Conservation (phyloP, 2,113 vertebrate species). For the Paramormyrops kingsleyae region DNA sequence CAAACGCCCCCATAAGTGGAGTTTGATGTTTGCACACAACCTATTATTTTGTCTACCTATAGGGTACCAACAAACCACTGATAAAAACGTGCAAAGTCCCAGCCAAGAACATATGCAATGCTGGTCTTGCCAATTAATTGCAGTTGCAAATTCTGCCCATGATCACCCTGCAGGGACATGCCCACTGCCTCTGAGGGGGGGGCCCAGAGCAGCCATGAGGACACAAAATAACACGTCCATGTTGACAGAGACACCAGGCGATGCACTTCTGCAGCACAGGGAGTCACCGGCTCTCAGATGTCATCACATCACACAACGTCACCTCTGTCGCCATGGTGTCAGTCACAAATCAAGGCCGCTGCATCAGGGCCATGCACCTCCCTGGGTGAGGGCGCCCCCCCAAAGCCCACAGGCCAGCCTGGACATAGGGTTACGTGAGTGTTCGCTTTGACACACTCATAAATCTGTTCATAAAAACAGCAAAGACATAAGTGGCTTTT, state of each 20-base stretch:
- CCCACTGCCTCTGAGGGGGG: neutral
- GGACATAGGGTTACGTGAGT: neutral
- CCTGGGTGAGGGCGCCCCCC: neutral
- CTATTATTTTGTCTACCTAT: neutral
- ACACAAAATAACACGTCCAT: neutral
- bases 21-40: neutral
- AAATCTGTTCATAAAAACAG: neutral
- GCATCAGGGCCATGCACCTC: neutral
- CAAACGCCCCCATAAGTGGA: neutral
- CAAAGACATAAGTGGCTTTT: neutral
- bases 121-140: neutral
- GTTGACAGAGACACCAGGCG: neutral
- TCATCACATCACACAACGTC: neutral
- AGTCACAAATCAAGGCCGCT: neutral
- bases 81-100: neutral
- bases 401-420: neutral
- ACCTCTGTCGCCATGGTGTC: neutral
- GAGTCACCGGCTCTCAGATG: neutral
- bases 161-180: neutral
- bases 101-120: neutral
- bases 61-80: neutral
- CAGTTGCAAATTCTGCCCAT: neutral
- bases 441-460: neutral
- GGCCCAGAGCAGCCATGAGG: neutral
- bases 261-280: neutral